Conservation (phyloP, 1,140 invertebrate genomes). For the Lasioglossum albipes region DNA sequence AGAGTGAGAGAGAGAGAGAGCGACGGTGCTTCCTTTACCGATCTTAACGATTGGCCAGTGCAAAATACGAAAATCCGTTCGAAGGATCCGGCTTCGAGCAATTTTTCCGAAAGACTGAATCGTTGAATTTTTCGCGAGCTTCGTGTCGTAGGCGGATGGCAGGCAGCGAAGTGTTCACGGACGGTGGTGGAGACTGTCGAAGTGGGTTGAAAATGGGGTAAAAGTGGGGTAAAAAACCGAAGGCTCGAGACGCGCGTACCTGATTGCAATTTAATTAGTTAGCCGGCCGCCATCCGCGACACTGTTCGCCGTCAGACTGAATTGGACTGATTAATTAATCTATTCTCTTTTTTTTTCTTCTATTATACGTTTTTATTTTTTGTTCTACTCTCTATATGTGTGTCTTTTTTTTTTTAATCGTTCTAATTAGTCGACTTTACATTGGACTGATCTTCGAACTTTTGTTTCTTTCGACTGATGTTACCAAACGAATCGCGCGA, state of each 20-base stretch:
- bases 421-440: conserved; percentile 75
- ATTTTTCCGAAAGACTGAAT: conserved; percentile 60
- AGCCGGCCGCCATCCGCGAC: conserved; percentile 47
- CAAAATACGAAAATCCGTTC: conserved; percentile 23
- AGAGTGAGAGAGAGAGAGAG: not conserved
- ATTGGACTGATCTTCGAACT: conserved; percentile 79
- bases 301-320: conserved; percentile 70
- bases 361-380: not conserved
- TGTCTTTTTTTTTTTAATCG: conserved; percentile 45
- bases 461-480: conserved; percentile 76
- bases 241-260: conserved; percentile 39
- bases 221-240: not conserved
- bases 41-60: conserved; percentile 54
- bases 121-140: conserved; percentile 55
- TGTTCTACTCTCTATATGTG: not conserved
- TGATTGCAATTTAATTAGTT: conserved; percentile 34
- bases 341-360: conserved; percentile 13
- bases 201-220: not conserved
- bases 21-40: conserved; percentile 41
- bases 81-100: conserved; percentile 41
- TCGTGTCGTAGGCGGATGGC: conserved; percentile 34
- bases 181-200: not conserved
- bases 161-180: conserved; percentile 11
- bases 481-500: conserved; percentile 78
- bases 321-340: conserved; percentile 77